Base-by-base conservation (phyloP, 2,113 vertebrate species). In the Aleadryas rufinucha region DNA sequence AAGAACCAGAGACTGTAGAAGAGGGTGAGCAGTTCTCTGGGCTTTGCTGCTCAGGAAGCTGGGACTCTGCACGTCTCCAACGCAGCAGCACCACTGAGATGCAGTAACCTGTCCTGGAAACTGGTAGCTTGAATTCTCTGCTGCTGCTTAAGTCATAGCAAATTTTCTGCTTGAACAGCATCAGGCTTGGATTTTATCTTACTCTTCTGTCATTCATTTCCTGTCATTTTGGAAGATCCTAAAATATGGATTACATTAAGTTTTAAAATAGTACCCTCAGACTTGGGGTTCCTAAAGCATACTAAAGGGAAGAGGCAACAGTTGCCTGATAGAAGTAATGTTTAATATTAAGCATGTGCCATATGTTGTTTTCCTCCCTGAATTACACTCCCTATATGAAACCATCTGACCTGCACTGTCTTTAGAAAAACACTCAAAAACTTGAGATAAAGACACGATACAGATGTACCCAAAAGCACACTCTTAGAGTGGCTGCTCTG, bases 1-100 rank as follows among this genome's bases (percentile, higher is more conserved):
- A 33, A 42, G 56, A 45, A 66, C 1, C 9, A 44, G 30, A 47
- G 30, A 2, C 37, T 65, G 1, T 49, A 4, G 12, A 12, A 49
- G 41, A 4, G 30, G 21, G 2, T 35, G 26, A 61, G 64, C 49
- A 65, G 37, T 33, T 45, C 76, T 31, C 59, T 44, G 37, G 28
- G 52, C 5, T 76, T 54, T 41, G 24, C 50, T 78, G 44, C 26
- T n/a, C 12, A 10, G 78, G 52, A 16, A 21, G 35, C 20, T 4
- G 11, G 31, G 21, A 3, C 44, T n/a, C 1, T 6, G 19, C 33
- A 5, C 3, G 0, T 23, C 15, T 59, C 8, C 41, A 52, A 14
- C 4, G 13, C 45, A 57, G 56, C 44, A 37, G 56, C 52, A 33
- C 8, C 23, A 3, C 17, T 22, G 64, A 15, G 63, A 4, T 56